Base-by-base conservation (phyloP, 2,888 invertebrate species). In the Catonia carolina region DNA sequence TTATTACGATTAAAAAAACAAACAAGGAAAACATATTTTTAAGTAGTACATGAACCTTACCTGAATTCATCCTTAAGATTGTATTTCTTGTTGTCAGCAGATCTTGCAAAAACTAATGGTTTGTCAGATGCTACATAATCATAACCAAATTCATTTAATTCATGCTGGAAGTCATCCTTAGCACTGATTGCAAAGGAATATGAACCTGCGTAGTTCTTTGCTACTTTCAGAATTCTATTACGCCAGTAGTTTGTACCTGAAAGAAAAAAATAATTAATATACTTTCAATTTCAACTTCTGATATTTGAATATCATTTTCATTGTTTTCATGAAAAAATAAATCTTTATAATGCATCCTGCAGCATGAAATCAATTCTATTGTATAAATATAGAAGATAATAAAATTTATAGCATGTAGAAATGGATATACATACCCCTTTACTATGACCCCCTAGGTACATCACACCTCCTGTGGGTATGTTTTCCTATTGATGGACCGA, bases 191-290 rank as follows among this genome's bases (percentile, higher is more conserved):
- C 96, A 76, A 97, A 99, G 64, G 77, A 84, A 36, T 87, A 80
- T 45, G 80, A 78, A 27, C 78, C 79, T 47, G 78, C 72, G 70
- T 81, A 78, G 62, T 84, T 80, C 70, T 89, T 82, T 59, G 87
- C 89, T 10, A 90, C 86, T 77, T 97, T 97, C 67, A 97, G 81
- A 51, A 97, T 85, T 64, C 97, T 84, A 76, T 97, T 97, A 68
- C 96, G 86, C 97, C 98, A 99, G 79, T 99, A 99, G 77, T 99
- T 97, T 53, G 97, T 96, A 49, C 94, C 77, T 76, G 56, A 31
- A 63, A 61, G 53, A 10, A 18, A 27, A 36, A 57, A 12, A 18
- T 33, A 42, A 5, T 6, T 42, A 22, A 7, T n/a, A n/a, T n/a
- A n/a, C n/a, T n/a, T n/a, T n/a, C 41, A 41, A 41, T 41, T 41